phyloP scores from a whole-genome alignment of 2,888 invertebrate genomes.

The Eumerus sabulonum region DNA sequence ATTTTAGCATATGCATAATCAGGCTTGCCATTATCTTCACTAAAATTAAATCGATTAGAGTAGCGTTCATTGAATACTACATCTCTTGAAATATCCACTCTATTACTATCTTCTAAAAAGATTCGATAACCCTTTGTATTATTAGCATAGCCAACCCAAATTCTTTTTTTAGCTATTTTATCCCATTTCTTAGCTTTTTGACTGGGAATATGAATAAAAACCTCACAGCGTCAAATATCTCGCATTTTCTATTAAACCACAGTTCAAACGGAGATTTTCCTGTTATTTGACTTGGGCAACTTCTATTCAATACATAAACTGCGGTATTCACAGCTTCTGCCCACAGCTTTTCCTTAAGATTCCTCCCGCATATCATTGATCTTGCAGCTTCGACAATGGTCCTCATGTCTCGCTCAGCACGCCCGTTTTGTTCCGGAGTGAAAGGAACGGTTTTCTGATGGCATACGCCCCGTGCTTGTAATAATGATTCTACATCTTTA shows the following conservation, averaged over 20 bases:
- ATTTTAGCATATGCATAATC: not conserved
- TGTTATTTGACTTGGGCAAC: not conserved
- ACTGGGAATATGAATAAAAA: constrained; percentile 15
- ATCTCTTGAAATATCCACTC: constrained; percentile 37
- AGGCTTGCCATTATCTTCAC: too few relatives aligned
- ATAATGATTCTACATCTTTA: not conserved
- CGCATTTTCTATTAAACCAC: not conserved
- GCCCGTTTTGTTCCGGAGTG: constrained; percentile 36
- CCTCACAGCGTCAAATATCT: constrained; percentile 8
- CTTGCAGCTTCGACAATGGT: constrained; percentile 36
- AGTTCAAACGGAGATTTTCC: constrained; percentile 4
- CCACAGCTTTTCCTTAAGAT: not conserved
- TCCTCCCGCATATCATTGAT: constrained; percentile 16
- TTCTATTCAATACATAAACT: constrained; percentile 1
- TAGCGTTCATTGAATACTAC: constrained; percentile 8
- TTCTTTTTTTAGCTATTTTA: constrained; percentile 5
- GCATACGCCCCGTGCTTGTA: not conserved
- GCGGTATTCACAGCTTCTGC: constrained; percentile 5
- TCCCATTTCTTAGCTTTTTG: constrained; percentile 12
- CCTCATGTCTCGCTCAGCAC: constrained; percentile 28
- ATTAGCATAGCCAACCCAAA: constrained; percentile 23
- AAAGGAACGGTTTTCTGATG: constrained; percentile 36
- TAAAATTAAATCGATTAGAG: too few relatives aligned
- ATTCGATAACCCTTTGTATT: constrained; percentile 23
- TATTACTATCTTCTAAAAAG: constrained; percentile 32